Evolutionary conservation across 2,888 invertebrate species (phyloP).

Genomic region (Drosophila buzzatii): DNA sequence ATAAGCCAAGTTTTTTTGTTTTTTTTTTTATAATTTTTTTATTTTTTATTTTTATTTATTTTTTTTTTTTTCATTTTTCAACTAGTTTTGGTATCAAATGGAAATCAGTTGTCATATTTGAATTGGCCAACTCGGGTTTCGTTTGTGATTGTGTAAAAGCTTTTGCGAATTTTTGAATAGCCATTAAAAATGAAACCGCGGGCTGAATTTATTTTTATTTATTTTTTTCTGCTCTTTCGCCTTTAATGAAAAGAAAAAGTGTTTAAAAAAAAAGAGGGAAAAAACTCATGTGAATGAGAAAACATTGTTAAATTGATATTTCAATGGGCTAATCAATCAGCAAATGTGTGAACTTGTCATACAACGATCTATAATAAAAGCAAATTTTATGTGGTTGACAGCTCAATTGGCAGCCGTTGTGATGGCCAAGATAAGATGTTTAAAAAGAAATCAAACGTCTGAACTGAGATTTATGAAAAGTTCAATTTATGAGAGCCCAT

Average conservation of each 20-base stretch:
- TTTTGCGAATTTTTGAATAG: constrained; percentile 42
- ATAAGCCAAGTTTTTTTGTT: constrained; percentile 8
- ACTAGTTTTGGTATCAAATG: constrained; percentile 14
- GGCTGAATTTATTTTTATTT: not conserved
- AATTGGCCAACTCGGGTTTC: constrained; percentile 40
- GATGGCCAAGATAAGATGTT: not conserved
- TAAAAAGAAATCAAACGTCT: not conserved
- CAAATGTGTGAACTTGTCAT: constrained; percentile 23
- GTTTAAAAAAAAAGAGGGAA: not conserved
- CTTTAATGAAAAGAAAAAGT: constrained; percentile 13
- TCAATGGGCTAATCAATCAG: constrained; percentile 55
- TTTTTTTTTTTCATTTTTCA: not conserved
- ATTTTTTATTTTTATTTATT: not conserved
- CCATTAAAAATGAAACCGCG: constrained; percentile 34
- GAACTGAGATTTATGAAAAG: not conserved
- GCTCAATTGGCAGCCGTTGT: not conserved
- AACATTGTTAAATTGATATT: constrained; percentile 61
- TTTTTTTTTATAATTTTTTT: not conserved
- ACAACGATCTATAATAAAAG: not conserved
- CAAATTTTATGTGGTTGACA: not conserved
- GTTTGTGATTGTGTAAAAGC: constrained; percentile 48
- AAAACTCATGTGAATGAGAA: constrained; percentile 51
- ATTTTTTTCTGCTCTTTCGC: constrained; percentile 2
- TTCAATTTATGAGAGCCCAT: not conserved
- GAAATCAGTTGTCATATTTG: constrained; percentile 31